A percentile compares a stretch with the other conserved stretches of the same genome.
Conservation (phyloP, 2,888 invertebrate species). For the Sarcophaga caerulescens region DNA sequence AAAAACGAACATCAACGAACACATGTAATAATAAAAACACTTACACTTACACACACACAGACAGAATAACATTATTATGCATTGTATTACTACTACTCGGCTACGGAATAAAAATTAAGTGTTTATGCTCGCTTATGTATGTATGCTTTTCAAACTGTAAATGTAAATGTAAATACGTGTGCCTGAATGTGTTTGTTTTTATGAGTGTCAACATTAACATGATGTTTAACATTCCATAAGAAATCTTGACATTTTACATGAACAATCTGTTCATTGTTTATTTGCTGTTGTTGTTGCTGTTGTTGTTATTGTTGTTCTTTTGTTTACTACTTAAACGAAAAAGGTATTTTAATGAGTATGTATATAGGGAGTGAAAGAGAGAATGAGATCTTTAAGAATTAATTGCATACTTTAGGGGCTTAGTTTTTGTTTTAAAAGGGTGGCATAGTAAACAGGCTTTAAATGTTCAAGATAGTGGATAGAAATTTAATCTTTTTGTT, state of each 20-base stretch:
- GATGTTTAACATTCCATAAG: conserved; percentile 49
- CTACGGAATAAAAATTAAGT: conserved; percentile 13
- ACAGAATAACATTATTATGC: neutral
- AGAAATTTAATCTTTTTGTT: no score
- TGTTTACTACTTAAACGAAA: neutral
- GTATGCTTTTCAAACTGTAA: neutral
- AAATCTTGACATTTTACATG: conserved; percentile 54
- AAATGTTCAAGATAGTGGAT: no score
- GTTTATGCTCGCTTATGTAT: neutral
- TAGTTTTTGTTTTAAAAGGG: no score
- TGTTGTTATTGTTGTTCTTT: neutral
- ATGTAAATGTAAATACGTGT: conserved; percentile 5
- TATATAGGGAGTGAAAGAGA: no score
- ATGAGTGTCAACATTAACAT: conserved; percentile 32
- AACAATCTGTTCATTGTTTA: conserved; percentile 58
- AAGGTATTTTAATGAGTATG: neutral
- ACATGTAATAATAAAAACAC: neutral
- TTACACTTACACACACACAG: neutral
- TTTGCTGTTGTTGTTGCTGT: neutral
- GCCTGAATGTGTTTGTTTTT: conserved; percentile 2
- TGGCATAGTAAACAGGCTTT: no score
- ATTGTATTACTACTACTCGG: neutral
- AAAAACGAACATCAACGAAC: no score
- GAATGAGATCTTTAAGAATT: no score
- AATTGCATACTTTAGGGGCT: no score